Base-by-base conservation (phyloP, 1,140 invertebrate species). In the Varroa destructor region DNA sequence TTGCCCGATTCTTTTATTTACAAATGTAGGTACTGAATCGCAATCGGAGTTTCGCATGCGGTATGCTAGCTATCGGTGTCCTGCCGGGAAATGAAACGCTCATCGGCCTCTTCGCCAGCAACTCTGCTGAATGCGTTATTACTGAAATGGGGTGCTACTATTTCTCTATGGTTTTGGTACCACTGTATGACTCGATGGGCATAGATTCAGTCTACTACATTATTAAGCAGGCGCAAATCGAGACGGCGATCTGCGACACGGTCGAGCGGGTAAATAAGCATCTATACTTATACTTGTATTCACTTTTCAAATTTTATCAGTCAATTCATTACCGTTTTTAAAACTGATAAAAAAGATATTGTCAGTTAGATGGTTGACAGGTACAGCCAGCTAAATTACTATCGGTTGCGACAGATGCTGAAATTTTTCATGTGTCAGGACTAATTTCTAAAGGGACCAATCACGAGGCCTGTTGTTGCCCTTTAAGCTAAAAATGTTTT, bases 131-230 rank as follows among this genome's bases (percentile, higher is more conserved):
- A 85, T 98, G 94, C 91, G 86, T 96, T 71, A 84, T 98, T 71
- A 87, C 89, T 25, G 92, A 97, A 80, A 89, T 97, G 79, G 93
- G 87, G 8, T 90, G 89, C 73, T 95, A 94, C 78, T 88, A 88
- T 76, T 95, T 92, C 80, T 95, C 91, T 56, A 88, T 97, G 85
- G 90, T 95, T 25, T 85, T 96, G 71, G 91, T 98, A 43, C 94
- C 95, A 64, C 81, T 98, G 43, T 97, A 98, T 79, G 95, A 98
- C 78, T 97, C 94, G 2, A 81, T 98, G 72, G 95, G 94, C 76
- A 87, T 89, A 71, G 91, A 97, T 78, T 91, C 93, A 55, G 95
- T 92, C 83, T 87, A 89, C 77, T 96, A 89, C 81, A 97, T 98
- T 78, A 91, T 97, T 75, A 91, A 92, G 77, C 93, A 97, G 86